Evolutionary conservation across 2,888 invertebrate genomes (phyloP).

Genomic region (Lasioglossum malachurum): DNA sequence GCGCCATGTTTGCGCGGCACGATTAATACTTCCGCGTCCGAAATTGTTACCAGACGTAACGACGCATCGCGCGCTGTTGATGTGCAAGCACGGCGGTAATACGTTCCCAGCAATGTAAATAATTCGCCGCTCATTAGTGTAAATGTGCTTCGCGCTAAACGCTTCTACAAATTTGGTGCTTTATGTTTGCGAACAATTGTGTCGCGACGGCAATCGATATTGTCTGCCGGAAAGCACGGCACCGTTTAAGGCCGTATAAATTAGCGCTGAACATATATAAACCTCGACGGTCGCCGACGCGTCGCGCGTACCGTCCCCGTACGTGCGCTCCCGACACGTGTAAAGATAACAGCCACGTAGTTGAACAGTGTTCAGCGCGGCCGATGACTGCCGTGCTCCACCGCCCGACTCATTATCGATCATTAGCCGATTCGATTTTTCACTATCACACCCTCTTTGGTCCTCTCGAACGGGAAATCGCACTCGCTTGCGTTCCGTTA

Average conservation of each 20-base stretch:
- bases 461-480: not conserved
- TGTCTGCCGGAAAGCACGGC: constrained; percentile 54
- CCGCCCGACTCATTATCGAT: not conserved
- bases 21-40: constrained; percentile 71
- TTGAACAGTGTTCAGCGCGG: constrained; percentile 5
- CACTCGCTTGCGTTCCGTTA: not conserved
- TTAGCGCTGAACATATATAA: constrained; percentile 48
- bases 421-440: not conserved
- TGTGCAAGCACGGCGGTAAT: constrained; percentile 57
- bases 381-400: constrained; percentile 13
- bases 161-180: constrained; percentile 71
- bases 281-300: constrained; percentile 4
- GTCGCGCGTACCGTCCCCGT: not conserved
- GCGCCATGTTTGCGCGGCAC: constrained; percentile 56
- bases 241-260: constrained; percentile 57
- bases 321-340: constrained; percentile 12
- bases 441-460: not conserved
- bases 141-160: constrained; percentile 69
- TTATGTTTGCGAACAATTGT: constrained; percentile 70
- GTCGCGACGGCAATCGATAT: constrained; percentile 67
- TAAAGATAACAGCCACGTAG: constrained; percentile 38
- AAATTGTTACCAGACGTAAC: constrained; percentile 68
- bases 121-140: constrained; percentile 75
- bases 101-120: constrained; percentile 70
- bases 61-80: constrained; percentile 54